These are phyloP conservation scores for Naso thynnoides DNA, from an alignment of 2,797 vertebrate species.

Conservation along the genomic window DNA sequence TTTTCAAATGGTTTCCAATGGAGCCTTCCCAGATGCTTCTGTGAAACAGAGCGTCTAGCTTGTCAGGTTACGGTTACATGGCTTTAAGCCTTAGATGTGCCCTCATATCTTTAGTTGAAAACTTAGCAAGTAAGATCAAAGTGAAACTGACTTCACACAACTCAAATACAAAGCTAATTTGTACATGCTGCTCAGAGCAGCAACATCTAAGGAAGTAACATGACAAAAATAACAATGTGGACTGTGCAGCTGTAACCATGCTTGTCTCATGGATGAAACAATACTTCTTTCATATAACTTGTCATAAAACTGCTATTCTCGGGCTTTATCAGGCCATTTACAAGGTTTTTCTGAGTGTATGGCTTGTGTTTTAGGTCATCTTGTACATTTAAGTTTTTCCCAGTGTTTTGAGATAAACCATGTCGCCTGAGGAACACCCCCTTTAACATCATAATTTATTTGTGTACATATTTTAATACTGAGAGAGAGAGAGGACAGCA, in stretches of 20 bases:
- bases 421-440: not conserved
- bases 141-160: slow-evolving; percentile 29
- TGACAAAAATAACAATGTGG: slow-evolving; percentile 31
- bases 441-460: too few relatives aligned
- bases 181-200: slow-evolving; percentile 39
- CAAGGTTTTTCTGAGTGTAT: not conserved
- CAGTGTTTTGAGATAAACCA: not conserved
- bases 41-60: too few relatives aligned
- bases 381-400: not conserved
- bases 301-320: not conserved
- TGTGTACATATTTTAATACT: not conserved
- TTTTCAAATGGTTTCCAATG: too few relatives aligned
- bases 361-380: not conserved
- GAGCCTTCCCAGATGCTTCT: too few relatives aligned
- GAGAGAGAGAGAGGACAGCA: not conserved
- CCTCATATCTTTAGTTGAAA: slow-evolving; percentile 47
- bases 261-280: not conserved
- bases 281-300: too few relatives aligned
- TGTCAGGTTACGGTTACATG: too few relatives aligned
- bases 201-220: slow-evolving; percentile 36
- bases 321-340: not conserved
- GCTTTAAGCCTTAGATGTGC: slow-evolving; percentile 36
- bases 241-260: slow-evolving; percentile 8
- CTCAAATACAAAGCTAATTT: slow-evolving; percentile 48
- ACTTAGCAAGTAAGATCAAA: slow-evolving; percentile 55